These are phyloP conservation scores for Tenrec ecaudatus DNA, from an alignment of 2,113 vertebrate genomes.

Conservation along the genomic window DNA sequence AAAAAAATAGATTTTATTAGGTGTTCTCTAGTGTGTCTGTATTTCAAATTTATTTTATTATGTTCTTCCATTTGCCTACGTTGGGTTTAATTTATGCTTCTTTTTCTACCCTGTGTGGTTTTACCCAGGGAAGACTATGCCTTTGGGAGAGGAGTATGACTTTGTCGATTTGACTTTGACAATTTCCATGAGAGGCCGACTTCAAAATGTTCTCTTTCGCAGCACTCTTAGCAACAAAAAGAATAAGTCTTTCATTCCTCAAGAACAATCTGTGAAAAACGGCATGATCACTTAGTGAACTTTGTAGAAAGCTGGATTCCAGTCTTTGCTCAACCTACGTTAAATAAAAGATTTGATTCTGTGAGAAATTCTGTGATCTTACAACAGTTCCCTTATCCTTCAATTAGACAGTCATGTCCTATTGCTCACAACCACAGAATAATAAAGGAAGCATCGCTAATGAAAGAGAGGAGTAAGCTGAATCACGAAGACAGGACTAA, in stretches of 20 bases:
- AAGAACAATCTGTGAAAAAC: neutral
- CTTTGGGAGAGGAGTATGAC: too few relatives aligned
- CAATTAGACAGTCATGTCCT: neutral
- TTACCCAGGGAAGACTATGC: neutral
- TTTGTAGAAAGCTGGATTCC: neutral
- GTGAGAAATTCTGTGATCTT: neutral
- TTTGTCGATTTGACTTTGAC: neutral
- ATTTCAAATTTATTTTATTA: neutral
- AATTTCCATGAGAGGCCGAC: neutral
- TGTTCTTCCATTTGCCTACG: neutral
- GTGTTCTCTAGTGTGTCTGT: neutral
- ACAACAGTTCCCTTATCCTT: neutral
- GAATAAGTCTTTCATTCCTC: neutral
- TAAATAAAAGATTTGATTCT: neutral
- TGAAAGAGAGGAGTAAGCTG: neutral
- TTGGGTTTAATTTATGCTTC: neutral
- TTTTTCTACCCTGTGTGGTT: neutral
- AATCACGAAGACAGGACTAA: too few relatives aligned
- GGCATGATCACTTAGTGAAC: neutral
- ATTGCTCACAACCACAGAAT: neutral
- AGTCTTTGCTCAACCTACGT: neutral
- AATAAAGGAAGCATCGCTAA: neutral
- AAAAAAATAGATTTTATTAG: neutral
- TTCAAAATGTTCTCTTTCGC: neutral
- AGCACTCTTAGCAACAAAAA: neutral